phyloP scores from a whole-genome alignment of 2,113 vertebrate genomes.

The Crypturellus undulatus region DNA sequence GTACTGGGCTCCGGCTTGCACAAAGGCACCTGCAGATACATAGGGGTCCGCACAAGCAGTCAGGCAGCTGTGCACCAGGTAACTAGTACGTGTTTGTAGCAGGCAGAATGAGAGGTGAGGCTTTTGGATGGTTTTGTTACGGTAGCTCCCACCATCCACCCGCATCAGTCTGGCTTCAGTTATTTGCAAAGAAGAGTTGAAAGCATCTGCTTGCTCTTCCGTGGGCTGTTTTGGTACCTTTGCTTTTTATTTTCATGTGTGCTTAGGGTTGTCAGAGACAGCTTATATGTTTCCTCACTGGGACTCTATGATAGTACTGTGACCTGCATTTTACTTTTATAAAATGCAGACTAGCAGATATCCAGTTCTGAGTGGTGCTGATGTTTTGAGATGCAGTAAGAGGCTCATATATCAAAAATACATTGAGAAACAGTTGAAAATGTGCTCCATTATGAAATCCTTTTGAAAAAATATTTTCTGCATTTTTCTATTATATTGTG shows the following conservation, averaged over 20 bases:
- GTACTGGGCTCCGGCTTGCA: too few species aligned
- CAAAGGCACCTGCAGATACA: fast-evolving
- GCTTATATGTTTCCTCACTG: neutral
- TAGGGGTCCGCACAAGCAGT: fast-evolving
- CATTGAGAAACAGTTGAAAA: neutral
- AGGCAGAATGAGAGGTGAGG: neutral
- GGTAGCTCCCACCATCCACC: neutral
- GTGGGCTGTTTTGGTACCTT: neutral
- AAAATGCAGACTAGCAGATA: neutral
- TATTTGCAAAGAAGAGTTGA: neutral
- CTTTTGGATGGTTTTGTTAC: neutral
- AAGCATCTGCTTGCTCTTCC: neutral
- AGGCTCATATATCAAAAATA: neutral
- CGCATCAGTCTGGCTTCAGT: fast-evolving
- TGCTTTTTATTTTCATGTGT: neutral
- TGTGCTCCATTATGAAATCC: neutral
- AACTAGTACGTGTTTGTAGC: fast-evolving
- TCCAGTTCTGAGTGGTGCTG: neutral
- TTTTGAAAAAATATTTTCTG: neutral
- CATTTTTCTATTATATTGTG: neutral
- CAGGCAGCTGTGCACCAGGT: fast-evolving
- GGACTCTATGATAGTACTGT: neutral
- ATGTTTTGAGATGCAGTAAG: neutral
- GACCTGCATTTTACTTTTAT: neutral
- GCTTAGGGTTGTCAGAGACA: neutral